Conservation (phyloP, 2,797 vertebrate genomes). For the Channallabes apus region DNA sequence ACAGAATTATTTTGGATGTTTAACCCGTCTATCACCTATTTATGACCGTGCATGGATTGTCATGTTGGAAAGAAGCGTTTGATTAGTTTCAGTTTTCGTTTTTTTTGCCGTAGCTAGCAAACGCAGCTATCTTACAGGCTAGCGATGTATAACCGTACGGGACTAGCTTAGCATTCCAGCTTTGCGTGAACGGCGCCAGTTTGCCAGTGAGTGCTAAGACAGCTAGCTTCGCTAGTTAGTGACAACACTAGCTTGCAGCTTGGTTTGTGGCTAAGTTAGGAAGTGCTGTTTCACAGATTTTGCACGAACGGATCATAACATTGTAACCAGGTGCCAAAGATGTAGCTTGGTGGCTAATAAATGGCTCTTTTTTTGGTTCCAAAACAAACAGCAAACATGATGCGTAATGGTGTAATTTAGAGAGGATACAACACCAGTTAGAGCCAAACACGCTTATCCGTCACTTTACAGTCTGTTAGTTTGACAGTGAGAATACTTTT, state of each 20-base stretch:
- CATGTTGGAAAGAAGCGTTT: slow-evolving; percentile 1
- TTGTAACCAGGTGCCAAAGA: background rate
- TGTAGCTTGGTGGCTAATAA: background rate
- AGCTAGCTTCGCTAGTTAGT: slow-evolving; percentile 6
- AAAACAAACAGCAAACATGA: background rate
- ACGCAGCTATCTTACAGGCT: slow-evolving; percentile 50
- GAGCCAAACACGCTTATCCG: background rate
- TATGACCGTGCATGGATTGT: background rate
- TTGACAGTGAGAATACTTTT: slow-evolving; percentile 1
- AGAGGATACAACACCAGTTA: background rate
- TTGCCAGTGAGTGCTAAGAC: slow-evolving; percentile 31
- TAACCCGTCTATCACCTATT: background rate
- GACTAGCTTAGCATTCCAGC: slow-evolving; percentile 54
- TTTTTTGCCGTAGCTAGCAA: slow-evolving; percentile 68
- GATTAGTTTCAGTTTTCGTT: slow-evolving; percentile 61
- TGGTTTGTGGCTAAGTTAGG: background rate
- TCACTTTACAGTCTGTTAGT: background rate
- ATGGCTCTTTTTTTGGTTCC: background rate
- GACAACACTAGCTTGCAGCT: slow-evolving; percentile 23
- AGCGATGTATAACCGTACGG: slow-evolving; percentile 53
- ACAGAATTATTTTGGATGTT: slow-evolving; percentile 43
- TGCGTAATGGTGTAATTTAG: background rate
- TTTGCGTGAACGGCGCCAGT: slow-evolving; percentile 53
- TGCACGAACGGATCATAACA: background rate
- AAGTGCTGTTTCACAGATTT: slow-evolving; percentile 30